A percentile compares a stretch with the other conserved stretches of the same genome.
These are phyloP conservation scores for Florisuga fusca DNA, from an alignment of 2,797 vertebrate genomes.

Conservation along the genomic window DNA sequence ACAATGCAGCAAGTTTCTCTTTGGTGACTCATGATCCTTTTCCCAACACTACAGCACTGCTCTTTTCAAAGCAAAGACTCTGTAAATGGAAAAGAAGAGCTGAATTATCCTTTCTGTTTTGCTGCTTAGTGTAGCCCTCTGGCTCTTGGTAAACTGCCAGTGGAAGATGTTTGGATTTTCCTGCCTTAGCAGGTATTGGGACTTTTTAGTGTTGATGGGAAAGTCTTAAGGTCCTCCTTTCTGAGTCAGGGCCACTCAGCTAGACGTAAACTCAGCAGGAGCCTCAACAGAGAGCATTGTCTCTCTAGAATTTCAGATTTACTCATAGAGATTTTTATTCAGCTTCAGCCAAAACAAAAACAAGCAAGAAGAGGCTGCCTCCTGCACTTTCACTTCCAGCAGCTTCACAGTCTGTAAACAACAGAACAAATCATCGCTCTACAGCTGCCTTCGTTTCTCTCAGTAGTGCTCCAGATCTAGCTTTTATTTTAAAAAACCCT, in stretches of 20 bases:
- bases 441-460: neutral
- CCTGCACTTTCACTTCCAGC: neutral
- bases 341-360: neutral
- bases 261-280: neutral
- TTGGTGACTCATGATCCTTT: neutral
- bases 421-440: neutral
- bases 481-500: neutral
- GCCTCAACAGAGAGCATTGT: neutral
- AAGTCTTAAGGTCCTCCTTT: neutral
- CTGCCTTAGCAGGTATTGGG: neutral
- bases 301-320: neutral
- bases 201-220: neutral
- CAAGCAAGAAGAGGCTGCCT: neutral
- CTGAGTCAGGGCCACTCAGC: neutral
- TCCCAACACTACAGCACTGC: neutral
- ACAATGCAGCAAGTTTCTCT: neutral
- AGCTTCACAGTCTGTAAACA: neutral
- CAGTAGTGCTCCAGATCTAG: neutral
- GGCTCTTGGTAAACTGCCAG: neutral
- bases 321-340: neutral
- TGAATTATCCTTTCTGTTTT: slow-evolving; percentile 6
- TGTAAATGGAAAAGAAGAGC: neutral
- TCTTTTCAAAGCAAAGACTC: neutral
- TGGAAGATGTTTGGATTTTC: neutral
- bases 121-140: neutral